A percentile compares a stretch with the other conserved stretches of the same genome.
Evolutionary conservation across 2,113 vertebrate species (phyloP).

Genomic region (Antennarius striatus): DNA sequence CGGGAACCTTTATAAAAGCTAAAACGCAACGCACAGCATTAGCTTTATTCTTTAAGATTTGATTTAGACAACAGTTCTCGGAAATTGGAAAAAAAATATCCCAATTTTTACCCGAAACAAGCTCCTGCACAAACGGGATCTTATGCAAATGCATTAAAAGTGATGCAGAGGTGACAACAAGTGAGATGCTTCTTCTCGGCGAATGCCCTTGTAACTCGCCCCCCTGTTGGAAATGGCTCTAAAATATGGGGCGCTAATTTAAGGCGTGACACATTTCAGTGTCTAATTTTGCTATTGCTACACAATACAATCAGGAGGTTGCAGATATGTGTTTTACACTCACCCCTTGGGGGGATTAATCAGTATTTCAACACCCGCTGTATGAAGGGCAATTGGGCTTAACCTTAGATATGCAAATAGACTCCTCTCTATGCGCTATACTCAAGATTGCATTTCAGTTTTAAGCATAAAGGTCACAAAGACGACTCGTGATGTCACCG

Average conservation of each 20-base stretch:
- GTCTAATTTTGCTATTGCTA: constrained; percentile 62
- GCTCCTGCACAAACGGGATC: constrained; percentile 15
- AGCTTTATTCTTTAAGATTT: no score
- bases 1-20: no score
- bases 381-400: constrained; percentile 55
- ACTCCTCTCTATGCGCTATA: constrained; percentile 1
- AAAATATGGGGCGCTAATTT: constrained; percentile 84
- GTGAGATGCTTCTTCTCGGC: constrained; percentile 58
- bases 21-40: no score
- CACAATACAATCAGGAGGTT: constrained; percentile 65
- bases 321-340: constrained; percentile 58
- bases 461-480: constrained; percentile 43
- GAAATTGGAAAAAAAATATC: neutral
- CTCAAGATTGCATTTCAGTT: constrained; percentile 18
- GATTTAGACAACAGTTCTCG: neutral
- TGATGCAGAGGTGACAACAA: constrained; percentile 70
- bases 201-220: constrained; percentile 59
- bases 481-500: constrained; percentile 20
- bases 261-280: constrained; percentile 73
- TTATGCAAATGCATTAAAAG: constrained; percentile 56
- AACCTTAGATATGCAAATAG: constrained; percentile 58
- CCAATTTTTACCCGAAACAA: neutral
- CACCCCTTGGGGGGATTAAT: constrained; percentile 58
- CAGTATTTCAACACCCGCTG: constrained; percentile 60
- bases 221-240: constrained; percentile 64